Conservation (phyloP, 2,797 vertebrate genomes). For the Rhynchonycteris naso region DNA sequence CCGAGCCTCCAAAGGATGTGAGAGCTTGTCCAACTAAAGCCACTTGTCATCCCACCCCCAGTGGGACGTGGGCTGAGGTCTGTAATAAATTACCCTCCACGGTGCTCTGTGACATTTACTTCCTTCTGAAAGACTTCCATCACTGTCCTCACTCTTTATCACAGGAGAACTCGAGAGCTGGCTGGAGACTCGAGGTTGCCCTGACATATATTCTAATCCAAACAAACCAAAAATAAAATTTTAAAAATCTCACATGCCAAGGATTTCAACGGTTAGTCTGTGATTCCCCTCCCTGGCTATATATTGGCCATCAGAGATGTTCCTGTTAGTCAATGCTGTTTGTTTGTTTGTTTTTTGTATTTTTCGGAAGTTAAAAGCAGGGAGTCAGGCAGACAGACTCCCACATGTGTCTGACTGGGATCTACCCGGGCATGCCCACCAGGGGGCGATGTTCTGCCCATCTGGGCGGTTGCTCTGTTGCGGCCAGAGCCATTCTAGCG, state of each 20-base stretch:
- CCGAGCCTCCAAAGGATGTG: not conserved
- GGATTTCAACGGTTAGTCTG: not conserved
- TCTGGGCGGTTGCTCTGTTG: no score
- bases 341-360: no score
- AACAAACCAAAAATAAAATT: not conserved
- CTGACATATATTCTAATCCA: not conserved
- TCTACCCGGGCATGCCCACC: no score
- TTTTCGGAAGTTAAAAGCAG: no score
- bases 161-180: not conserved
- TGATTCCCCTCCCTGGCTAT: accelerated
- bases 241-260: not conserved
- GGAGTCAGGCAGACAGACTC: no score
- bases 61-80: accelerated
- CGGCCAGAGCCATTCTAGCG: no score
- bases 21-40: accelerated
- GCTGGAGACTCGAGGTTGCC: accelerated
- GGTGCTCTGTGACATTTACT: accelerated
- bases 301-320: not conserved
- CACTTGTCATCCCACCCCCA: not conserved
- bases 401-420: no score
- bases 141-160: not conserved
- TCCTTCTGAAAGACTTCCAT: not conserved
- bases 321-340: no score
- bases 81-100: accelerated
- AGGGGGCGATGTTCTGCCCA: no score